Base-by-base conservation (phyloP, 2,888 invertebrate species). In the Rhagium mordax region DNA sequence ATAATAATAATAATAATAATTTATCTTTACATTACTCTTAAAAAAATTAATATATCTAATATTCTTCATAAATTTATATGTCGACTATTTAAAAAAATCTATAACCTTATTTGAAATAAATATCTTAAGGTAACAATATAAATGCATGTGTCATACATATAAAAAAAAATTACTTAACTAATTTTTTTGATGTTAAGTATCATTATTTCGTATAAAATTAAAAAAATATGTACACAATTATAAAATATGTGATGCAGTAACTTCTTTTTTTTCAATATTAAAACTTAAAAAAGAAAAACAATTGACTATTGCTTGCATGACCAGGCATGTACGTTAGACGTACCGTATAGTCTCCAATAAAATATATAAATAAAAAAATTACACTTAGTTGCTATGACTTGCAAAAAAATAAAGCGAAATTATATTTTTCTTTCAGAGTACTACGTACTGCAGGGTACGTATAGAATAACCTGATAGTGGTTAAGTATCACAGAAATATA, bases 401-500 rank as follows among this genome's bases (percentile, higher is more conserved):
- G 81, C 81, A 77, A 78, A 60, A 49, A 71, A 76, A 75, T 66
- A 68, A 78, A 78, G 78, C 69, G 76, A 77, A 81, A 80, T 77
- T 78, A 76, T 70, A 70, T 66, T 66, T 74, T 74, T 69, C 71
- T 78, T 74, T 73, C 61, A 74, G 66, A 74, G 78, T 69, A 70
- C 68, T 66, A 73, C 71, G 78, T 72, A 77, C 72, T 64, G 7
- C 53, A 7, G 21, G 55, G 70, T 75, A 75, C 75, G 71, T 74
- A 70, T 24, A 67, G 53, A 57, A 75, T 78, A 80, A 82, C 80
- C 81, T 82, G 79, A 75, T 81, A 80, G 74, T 78, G 83, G 84
- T 81, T 78, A 82, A 81, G 79, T 85, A 85, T 85, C 85, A 85
- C 85, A 85, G 85, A 84, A 85, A 82, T 81, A 82, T 79, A 80